Percentiles rank a stretch among this genome's conserved stretches.
These are phyloP conservation scores for Agriopis aurantiaria DNA, from an alignment of 2,888 invertebrate genomes.

Conservation along the genomic window DNA sequence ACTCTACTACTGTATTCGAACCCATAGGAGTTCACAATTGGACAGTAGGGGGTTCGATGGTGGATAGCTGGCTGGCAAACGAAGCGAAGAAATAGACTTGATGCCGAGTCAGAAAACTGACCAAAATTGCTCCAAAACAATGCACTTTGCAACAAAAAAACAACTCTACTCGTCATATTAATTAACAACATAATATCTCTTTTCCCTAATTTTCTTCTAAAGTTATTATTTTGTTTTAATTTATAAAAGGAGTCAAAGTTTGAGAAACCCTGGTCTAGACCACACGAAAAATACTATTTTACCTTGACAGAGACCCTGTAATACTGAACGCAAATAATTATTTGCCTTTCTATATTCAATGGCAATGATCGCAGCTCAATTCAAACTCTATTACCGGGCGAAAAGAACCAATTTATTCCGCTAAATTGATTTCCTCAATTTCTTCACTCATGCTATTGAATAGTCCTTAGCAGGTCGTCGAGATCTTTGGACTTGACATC, in stretches of 20 bases:
- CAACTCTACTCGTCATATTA: too few relatives aligned
- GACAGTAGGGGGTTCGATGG: background rate
- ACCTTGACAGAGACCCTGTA: background rate
- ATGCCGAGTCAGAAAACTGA: background rate
- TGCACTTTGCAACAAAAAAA: background rate
- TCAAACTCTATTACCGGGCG: constrained; percentile 2
- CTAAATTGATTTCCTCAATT: constrained; percentile 39
- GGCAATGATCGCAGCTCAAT: constrained; percentile 3
- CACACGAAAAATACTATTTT: background rate
- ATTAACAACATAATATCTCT: too few relatives aligned
- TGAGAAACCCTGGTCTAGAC: background rate
- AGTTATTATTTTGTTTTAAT: too few relatives aligned
- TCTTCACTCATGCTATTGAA: constrained; percentile 20
- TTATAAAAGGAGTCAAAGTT: too few relatives aligned
- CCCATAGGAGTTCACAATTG: background rate
- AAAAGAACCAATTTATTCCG: constrained; percentile 42
- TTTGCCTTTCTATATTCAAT: constrained; percentile 4
- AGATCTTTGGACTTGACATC: constrained; percentile 5
- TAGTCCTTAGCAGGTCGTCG: background rate
- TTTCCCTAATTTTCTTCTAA: too few relatives aligned
- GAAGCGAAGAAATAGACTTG: background rate
- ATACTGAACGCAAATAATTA: background rate
- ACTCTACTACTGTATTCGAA: too few relatives aligned
- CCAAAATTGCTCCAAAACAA: background rate
- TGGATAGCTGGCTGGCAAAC: background rate